Conservation (phyloP, 2,888 invertebrate genomes). For the Volucella inanis region DNA sequence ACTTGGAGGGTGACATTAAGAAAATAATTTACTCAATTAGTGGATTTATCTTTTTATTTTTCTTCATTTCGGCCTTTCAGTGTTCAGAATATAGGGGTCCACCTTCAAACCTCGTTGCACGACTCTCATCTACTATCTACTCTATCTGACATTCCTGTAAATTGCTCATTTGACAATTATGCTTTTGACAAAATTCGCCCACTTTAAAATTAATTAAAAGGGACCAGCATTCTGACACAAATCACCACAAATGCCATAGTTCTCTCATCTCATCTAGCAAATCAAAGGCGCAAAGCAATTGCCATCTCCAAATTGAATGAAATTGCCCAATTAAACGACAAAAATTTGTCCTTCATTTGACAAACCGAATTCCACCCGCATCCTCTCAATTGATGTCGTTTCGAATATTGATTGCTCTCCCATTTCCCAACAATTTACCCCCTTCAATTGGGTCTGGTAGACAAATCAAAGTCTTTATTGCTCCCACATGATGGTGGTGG, state of each 20-base stretch:
- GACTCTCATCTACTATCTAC: too few relatives aligned
- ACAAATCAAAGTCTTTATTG: constrained; percentile 56
- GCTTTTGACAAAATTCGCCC: not conserved
- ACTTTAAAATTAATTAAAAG: constrained; percentile 32
- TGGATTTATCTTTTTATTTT: not conserved
- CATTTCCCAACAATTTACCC: constrained; percentile 33
- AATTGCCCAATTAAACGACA: constrained; percentile 71
- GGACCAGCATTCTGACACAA: constrained; percentile 39
- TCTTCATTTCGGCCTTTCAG: not conserved
- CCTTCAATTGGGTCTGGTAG: constrained; percentile 30
- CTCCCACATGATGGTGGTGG: constrained; percentile 48
- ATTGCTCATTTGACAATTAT: too few relatives aligned
- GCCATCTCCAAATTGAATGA: constrained; percentile 61
- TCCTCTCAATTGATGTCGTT: constrained; percentile 60
- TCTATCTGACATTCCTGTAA: too few relatives aligned
- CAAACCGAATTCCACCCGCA: constrained; percentile 69
- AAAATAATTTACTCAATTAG: too few relatives aligned
- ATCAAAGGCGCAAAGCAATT: constrained; percentile 63
- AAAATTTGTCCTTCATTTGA: constrained; percentile 43
- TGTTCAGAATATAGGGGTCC: too few relatives aligned
- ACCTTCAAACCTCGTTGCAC: too few relatives aligned
- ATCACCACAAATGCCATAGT: not conserved
- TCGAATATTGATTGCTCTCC: constrained; percentile 50
- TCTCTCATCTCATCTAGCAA: not conserved
- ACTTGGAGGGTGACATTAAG: too few relatives aligned